phyloP scores from a whole-genome alignment of 35 echinoderm and acorn worm species.

The Diadema setosum region DNA sequence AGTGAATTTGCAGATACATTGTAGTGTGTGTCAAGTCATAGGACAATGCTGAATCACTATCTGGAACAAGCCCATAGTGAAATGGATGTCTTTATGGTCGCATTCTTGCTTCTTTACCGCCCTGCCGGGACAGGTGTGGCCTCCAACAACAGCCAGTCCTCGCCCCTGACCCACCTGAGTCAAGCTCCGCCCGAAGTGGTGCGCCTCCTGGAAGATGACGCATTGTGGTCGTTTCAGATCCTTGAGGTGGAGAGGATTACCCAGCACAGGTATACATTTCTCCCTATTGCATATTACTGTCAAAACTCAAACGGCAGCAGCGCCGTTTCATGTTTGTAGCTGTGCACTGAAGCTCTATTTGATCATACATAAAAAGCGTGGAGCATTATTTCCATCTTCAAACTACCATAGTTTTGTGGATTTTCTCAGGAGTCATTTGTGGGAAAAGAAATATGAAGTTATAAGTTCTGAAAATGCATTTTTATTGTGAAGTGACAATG shows the following conservation, averaged over 20 bases:
- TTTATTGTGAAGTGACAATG: no score
- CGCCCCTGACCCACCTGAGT: conserved; percentile 69
- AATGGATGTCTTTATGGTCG: neutral
- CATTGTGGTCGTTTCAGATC: conserved; percentile 78
- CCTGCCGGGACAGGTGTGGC: conserved; percentile 1
- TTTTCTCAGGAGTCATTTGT: no score
- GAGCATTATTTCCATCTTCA: no score
- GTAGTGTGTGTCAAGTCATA: neutral
- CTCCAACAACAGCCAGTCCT: conserved; percentile 35
- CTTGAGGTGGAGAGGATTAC: conserved; percentile 90
- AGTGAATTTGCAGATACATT: neutral
- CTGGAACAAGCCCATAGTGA: neutral
- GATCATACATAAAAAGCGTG: no score
- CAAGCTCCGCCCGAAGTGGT: conserved; percentile 79
- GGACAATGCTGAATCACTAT: neutral
- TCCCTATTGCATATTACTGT: no score
- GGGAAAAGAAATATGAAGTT: no score
- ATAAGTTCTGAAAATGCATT: no score
- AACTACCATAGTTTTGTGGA: no score
- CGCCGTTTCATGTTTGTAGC: no score
- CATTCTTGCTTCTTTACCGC: no score
- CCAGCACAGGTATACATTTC: conserved; percentile 78
- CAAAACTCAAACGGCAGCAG: no score
- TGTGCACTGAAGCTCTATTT: no score
- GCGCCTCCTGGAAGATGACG: conserved; percentile 58